These are phyloP conservation scores for Scaptomyza cyrtandrae DNA, from an alignment of 2,888 invertebrate species.

Conservation along the genomic window DNA sequence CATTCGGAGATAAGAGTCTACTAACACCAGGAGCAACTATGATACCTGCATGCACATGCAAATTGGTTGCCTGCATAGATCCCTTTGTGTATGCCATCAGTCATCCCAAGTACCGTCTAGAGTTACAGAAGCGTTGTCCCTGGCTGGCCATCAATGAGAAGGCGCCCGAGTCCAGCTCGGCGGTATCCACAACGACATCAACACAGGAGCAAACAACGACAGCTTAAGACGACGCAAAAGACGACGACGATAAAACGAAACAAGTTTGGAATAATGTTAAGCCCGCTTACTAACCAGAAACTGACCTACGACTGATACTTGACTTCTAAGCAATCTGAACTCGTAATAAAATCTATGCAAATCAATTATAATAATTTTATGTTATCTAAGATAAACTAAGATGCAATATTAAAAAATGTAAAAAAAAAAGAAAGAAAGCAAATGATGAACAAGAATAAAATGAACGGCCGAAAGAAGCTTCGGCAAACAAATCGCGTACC, in stretches of 20 bases:
- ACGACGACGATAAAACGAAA: neutral
- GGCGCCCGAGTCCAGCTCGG: constrained; percentile 86
- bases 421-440: constrained; percentile 15
- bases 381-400: neutral
- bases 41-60: constrained; percentile 94
- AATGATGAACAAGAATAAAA: constrained; percentile 22
- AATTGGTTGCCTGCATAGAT: constrained; percentile 95
- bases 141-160: constrained; percentile 89
- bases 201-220: constrained; percentile 77
- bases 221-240: constrained; percentile 54
- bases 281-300: constrained; percentile 14
- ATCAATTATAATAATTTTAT: constrained; percentile 27
- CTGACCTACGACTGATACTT: constrained; percentile 13
- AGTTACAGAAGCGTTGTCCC: constrained; percentile 91
- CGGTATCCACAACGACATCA: constrained; percentile 68
- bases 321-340: constrained; percentile 1
- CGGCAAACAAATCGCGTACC: constrained; percentile 63
- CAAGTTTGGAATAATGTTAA: constrained; percentile 21
- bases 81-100: constrained; percentile 96
- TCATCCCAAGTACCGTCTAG: constrained; percentile 93
- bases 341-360: constrained; percentile 37
- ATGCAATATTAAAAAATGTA: constrained; percentile 39
- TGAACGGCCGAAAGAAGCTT: constrained; percentile 8
- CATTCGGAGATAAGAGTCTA: constrained; percentile 89
- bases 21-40: constrained; percentile 91